phyloP scores from a whole-genome alignment of 2,797 vertebrate species.

The Phoxinus dragarum region DNA sequence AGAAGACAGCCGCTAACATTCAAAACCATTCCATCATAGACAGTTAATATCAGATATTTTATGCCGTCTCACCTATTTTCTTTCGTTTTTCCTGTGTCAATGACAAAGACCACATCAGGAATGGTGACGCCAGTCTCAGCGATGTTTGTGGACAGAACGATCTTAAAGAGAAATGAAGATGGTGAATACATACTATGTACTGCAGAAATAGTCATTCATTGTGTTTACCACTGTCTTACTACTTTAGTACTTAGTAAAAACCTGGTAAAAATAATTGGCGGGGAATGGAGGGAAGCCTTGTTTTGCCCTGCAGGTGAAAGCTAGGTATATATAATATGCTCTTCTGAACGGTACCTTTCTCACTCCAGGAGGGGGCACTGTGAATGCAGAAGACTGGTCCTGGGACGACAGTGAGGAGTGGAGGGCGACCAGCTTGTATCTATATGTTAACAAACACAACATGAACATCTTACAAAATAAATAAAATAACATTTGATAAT shows the following conservation, averaged over 20 bases:
- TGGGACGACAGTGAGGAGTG: slow-evolving; percentile 95
- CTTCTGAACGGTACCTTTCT: slow-evolving; percentile 85
- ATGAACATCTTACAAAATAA: neutral
- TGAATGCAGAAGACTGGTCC: slow-evolving; percentile 94
- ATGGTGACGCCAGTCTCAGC: slow-evolving; percentile 98
- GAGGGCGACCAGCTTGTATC: slow-evolving; percentile 89
- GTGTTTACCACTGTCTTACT: neutral
- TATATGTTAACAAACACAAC: slow-evolving; percentile 58
- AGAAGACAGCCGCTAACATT: neutral
- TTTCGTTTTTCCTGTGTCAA: slow-evolving; percentile 95
- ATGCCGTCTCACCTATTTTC: slow-evolving; percentile 89
- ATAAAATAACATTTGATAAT: neutral
- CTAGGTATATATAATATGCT: neutral
- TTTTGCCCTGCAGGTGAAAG: neutral
- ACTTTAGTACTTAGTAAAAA: too few relatives aligned
- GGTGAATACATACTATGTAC: slow-evolving; percentile 5
- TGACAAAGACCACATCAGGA: slow-evolving; percentile 96
- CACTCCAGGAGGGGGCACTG: slow-evolving; percentile 86
- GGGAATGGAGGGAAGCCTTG: neutral
- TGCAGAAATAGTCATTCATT: neutral
- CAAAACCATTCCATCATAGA: neutral
- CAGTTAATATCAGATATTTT: neutral
- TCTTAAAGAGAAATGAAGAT: slow-evolving; percentile 76
- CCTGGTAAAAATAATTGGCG: too few relatives aligned
- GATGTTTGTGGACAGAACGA: slow-evolving; percentile 98